Conservation (phyloP, 2,888 invertebrate species). For the Julus scanicus region DNA sequence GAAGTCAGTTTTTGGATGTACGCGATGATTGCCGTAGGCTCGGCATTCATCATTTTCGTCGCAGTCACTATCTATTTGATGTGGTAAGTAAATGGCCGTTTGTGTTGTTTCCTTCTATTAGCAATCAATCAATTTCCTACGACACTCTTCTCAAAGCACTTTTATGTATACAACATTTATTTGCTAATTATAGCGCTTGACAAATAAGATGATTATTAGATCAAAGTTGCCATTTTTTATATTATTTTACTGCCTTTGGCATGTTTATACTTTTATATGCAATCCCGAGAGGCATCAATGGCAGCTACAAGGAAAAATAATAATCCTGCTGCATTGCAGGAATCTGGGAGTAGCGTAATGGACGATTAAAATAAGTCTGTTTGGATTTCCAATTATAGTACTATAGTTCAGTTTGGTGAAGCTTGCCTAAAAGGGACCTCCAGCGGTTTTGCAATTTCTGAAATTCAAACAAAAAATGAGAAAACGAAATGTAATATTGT, state of each 20-base stretch:
- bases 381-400: no score
- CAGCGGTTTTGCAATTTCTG: not conserved
- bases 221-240: not conserved
- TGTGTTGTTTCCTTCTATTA: not conserved
- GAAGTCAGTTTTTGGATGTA: conserved; percentile 59
- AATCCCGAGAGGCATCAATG: not conserved
- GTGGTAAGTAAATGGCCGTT: conserved; percentile 57
- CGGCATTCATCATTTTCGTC: conserved; percentile 59
- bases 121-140: not conserved
- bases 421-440: no score
- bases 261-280: not conserved
- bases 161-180: not conserved
- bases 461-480: not conserved
- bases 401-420: no score
- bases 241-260: not conserved
- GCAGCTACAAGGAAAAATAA: no score
- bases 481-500: no score
- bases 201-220: conserved; percentile 15
- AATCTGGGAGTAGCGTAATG: no score
- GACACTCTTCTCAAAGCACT: not conserved
- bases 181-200: not conserved
- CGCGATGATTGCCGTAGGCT: conserved; percentile 59
- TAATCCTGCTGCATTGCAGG: no score
- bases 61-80: conserved; percentile 59
- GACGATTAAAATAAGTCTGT: no score